Evolutionary conservation across 2,113 vertebrate genomes (phyloP), one percentile per base, ranked within the genome.

Genomic region (Mustelus asterias): DNA sequence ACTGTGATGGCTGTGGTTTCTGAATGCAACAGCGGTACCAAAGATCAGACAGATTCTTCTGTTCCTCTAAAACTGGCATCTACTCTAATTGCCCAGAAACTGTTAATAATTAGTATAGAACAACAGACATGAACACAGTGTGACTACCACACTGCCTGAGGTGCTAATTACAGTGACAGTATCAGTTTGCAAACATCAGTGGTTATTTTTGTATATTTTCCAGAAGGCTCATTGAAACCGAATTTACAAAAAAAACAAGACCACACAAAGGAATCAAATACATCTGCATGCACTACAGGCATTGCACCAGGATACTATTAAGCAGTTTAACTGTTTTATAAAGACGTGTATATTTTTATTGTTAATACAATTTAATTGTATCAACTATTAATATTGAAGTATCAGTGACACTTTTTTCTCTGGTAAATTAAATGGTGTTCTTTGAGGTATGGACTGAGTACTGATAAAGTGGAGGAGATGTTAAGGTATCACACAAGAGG

Each of bases 61-160:
- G n/a, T 41, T 33, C 60, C 58, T 65, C 58, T 94, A 69, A 94
- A 65, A 48, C 93, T 95, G 93, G 67, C 41, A 70, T 44, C 63
- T 70, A 48, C 1, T 72, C 41, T 95, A 48, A 72, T 95, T 95
- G 67, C 94, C 44, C 41, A 6, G 69, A 95, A 95, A 54, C 67
- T 72, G 41, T 70, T 72, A 70, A 72, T 54, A 95, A 95, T 95
- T 95, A 95, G 67, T 70, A 26, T 8, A 76, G 94, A 95, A 95
- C 37, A 70, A 95, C 94, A 95, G 67, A 22, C 24, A 54, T 95
- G 94, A 95, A 95, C 67, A 95, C 94, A 95, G 94, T 48, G 11
- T 33, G 89, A 67, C 67, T 95, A 37, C 72, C 67, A 70, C 89
- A 48, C 41, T 95, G 41, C 69, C 26, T 70, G 69, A 95, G 24